Percentiles rank a stretch among this genome's conserved stretches.
These are phyloP conservation scores for Heteractis magnifica DNA, from an alignment of 92 coral and sea anemone species.

Conservation along the genomic window DNA sequence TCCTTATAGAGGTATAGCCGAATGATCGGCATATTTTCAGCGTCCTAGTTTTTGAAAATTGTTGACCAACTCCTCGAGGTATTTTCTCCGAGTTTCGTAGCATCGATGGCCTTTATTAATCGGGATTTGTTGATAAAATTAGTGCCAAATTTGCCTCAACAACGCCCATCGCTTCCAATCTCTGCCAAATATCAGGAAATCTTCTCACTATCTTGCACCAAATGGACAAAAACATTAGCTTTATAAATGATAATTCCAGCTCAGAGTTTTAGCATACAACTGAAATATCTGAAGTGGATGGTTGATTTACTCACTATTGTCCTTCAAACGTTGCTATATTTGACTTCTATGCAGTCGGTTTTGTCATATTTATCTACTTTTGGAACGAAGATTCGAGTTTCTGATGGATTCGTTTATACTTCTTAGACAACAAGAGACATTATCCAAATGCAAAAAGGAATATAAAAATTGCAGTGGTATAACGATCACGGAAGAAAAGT, in stretches of 20 bases:
- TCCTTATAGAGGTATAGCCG: constrained; percentile 6
- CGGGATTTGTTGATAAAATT: constrained; percentile 21
- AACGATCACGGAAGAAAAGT: background rate
- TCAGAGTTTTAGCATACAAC: background rate
- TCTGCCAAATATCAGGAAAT: constrained; percentile 37
- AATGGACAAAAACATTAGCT: constrained; percentile 1
- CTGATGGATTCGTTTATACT: background rate
- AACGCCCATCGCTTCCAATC: constrained; percentile 38
- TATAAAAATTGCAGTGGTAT: background rate
- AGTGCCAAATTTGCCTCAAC: constrained; percentile 34
- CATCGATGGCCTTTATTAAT: constrained; percentile 1
- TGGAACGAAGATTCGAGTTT: background rate
- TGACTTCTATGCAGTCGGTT: background rate
- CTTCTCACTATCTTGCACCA: constrained; percentile 7
- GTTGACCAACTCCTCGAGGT: background rate
- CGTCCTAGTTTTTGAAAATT: background rate
- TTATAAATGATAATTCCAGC: background rate
- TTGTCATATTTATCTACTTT: background rate
- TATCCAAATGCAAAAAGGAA: background rate
- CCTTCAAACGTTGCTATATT: background rate
- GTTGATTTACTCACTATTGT: background rate
- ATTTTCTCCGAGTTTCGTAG: constrained; percentile 10
- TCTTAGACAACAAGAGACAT: background rate
- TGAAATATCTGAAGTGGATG: constrained; percentile 7
- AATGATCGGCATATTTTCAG: constrained; percentile 16